These are phyloP conservation scores for Hyppa rectilinea DNA, from an alignment of 2,888 invertebrate genomes.

Conservation along the genomic window DNA sequence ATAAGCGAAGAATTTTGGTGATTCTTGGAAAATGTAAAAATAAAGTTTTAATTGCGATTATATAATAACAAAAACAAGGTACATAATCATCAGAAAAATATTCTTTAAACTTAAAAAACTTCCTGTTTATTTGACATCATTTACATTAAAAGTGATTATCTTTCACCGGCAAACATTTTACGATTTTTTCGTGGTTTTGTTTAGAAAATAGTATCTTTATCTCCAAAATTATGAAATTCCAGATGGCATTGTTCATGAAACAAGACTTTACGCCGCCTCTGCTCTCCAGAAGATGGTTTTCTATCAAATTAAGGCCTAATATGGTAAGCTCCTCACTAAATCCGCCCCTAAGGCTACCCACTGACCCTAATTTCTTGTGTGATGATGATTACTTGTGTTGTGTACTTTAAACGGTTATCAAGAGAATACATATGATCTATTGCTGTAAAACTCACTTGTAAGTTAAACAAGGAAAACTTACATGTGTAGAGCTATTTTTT, in stretches of 20 bases:
- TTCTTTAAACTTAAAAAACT: neutral
- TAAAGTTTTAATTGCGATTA: slow-evolving; percentile 18
- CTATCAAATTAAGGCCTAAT: slow-evolving; percentile 85
- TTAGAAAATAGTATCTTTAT: neutral
- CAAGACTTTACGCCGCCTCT: slow-evolving; percentile 85
- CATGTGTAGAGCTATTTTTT: too few relatives aligned
- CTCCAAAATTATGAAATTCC: slow-evolving; percentile 58
- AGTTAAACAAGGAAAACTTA: too few relatives aligned
- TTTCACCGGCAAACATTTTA: slow-evolving; percentile 27
- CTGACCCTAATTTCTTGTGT: too few relatives aligned
- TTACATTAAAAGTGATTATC: neutral
- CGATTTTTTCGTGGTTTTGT: neutral
- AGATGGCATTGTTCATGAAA: slow-evolving; percentile 87
- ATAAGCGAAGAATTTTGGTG: slow-evolving; percentile 29
- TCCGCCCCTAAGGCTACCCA: too few relatives aligned
- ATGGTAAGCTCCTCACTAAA: slow-evolving; percentile 79
- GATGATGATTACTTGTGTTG: neutral
- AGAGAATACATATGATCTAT: neutral
- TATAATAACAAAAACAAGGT: slow-evolving; percentile 23
- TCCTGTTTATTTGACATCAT: neutral
- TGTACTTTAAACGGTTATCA: neutral
- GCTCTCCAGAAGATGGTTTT: slow-evolving; percentile 84
- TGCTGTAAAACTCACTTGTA: neutral
- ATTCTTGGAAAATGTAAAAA: slow-evolving; percentile 49
- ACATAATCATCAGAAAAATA: neutral